A percentile compares a stretch with the other conserved stretches of the same genome.
Evolutionary conservation across 2,888 invertebrate genomes (phyloP).

Genomic region (Busseola fusca): DNA sequence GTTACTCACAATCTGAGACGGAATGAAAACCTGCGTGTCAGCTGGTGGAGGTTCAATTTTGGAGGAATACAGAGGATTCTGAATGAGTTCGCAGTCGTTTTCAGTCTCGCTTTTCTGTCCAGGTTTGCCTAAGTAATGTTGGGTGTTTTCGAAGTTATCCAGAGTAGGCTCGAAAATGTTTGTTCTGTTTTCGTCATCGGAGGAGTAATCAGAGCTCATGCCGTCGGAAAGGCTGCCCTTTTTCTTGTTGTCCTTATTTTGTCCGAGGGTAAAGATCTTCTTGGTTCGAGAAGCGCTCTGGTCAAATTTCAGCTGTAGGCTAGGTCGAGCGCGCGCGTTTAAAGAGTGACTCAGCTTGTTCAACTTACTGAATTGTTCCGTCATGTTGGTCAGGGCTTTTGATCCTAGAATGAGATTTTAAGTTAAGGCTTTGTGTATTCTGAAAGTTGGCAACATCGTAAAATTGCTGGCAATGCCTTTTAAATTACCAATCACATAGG

Average conservation of each 20-base stretch:
- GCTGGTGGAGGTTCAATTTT: slow-evolving; percentile 82
- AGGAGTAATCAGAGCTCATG: slow-evolving; percentile 88
- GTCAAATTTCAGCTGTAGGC: slow-evolving; percentile 86
- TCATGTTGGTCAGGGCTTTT: slow-evolving; percentile 95
- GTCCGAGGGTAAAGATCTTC: slow-evolving; percentile 87
- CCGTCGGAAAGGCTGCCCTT: slow-evolving; percentile 92
- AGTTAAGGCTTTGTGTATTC: neutral
- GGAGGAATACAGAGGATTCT: slow-evolving; percentile 85
- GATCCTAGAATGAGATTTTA: slow-evolving; percentile 88
- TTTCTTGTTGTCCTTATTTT: slow-evolving; percentile 86
- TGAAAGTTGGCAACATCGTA: neutral
- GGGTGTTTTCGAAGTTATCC: slow-evolving; percentile 86
- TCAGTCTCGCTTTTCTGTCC: slow-evolving; percentile 71
- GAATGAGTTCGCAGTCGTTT: slow-evolving; percentile 82
- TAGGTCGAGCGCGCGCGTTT: slow-evolving; percentile 88
- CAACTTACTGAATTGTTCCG: slow-evolving; percentile 95
- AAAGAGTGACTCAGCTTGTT: slow-evolving; percentile 92
- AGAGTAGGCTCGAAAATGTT: slow-evolving; percentile 86
- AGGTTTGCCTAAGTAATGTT: slow-evolving; percentile 83
- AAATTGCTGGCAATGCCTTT: neutral
- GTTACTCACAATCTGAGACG: slow-evolving; percentile 84
- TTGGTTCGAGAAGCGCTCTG: slow-evolving; percentile 81
- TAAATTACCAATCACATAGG: neutral
- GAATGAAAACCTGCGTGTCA: slow-evolving; percentile 88
- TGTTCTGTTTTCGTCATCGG: slow-evolving; percentile 87